Evolutionary conservation across 2,797 vertebrate species (phyloP), one percentile per base, ranked within the genome.

Genomic region (Urophycis tenuis): DNA sequence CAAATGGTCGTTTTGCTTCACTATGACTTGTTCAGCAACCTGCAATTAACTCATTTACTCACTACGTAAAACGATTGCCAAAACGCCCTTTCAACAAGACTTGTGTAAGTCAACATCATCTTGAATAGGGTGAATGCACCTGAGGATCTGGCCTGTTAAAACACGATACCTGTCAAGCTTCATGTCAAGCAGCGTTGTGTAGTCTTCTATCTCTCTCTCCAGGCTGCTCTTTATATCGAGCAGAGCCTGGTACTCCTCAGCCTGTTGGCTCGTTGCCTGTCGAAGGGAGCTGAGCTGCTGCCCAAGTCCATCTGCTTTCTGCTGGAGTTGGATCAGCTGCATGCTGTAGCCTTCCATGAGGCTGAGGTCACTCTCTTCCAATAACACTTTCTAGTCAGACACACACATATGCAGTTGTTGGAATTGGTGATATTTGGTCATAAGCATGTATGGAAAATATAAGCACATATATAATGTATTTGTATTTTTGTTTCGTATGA

Each of bases 191-290:
- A 93, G 91, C 4, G 80, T 85, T 49, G 79, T 85, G 86, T 93
- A 93, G 0, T 90, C 88, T 72, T 53, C 78, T 67, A 93, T 93
- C 87, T 94, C 91, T 0, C 82, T 2, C 84, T 93, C 91, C 74
- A 95, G 86, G 12, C 85, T 77, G 35, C 80, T 88, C 79, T 89
- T 92, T 15, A 90, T 32, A 0, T 92, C 90, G 78, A 93, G 82
- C 77, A 94, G 91, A 80, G 77, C 53, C 82, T 92, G 81, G 78
- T 93, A 89, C 45, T 93, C 88, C 14, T 82, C 84, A 74, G 83
- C 86, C 81, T 92, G 92, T 0, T 83, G 82, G 75, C 87, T 87
- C 19, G 86, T 74, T 29, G 91, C 85, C 12, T 72, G 39, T 2
- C 90, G 75, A 72, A 91, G 85, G 19, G 86, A 87, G 0, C 83